Base-by-base conservation (phyloP, 2,797 vertebrate genomes). In the Sphaeramia orbicularis region DNA sequence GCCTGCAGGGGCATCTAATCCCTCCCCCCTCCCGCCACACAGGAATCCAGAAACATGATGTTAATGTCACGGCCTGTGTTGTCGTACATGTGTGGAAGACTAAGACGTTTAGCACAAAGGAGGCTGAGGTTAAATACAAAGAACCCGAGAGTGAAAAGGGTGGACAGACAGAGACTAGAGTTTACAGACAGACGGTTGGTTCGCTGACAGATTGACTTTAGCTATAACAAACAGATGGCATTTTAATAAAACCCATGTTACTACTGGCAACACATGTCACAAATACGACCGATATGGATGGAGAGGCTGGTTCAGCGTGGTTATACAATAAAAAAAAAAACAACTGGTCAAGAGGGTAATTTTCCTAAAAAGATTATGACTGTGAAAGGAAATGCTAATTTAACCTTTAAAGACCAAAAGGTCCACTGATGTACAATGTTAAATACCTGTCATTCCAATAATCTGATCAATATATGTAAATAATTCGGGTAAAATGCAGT, bases 161-260 rank as follows among this genome's bases (percentile, higher is more conserved):
- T n/a, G 1, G 21, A 78, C 53, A 71, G 66, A 59, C 32, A 38
- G 60, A 41, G 15, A 41, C 41, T 40, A 56, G 48, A 36, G 58
- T 75, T 49, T 49, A 48, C 43, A 52, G 61, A 52, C 61, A 1
- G 2, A 49, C 32, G 60, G 65, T 81, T 52, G 27, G 27, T n/a
- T 27, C 10, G 16, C 58, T 76, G 61, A 51, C 54, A 50, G 57
- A 78, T 78, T 74, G 52, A 72, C 42, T 66, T 80, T 16, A 69
- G 78, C 60, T 54, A 38, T 52, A 36, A 76, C 43, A 70, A 75
- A 73, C 80, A 85, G 79, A 86, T 85, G 83, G 71, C 44, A 60
- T 72, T 71, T 70, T 49, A 57, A 51, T 12, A 49, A 74, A 70
- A 80, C 65, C 64, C 67, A 14, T 19, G 42, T 27, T 56, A 60